Base-by-base conservation (phyloP, 2,797 vertebrate genomes). In the Bradypodion pumilum region DNA sequence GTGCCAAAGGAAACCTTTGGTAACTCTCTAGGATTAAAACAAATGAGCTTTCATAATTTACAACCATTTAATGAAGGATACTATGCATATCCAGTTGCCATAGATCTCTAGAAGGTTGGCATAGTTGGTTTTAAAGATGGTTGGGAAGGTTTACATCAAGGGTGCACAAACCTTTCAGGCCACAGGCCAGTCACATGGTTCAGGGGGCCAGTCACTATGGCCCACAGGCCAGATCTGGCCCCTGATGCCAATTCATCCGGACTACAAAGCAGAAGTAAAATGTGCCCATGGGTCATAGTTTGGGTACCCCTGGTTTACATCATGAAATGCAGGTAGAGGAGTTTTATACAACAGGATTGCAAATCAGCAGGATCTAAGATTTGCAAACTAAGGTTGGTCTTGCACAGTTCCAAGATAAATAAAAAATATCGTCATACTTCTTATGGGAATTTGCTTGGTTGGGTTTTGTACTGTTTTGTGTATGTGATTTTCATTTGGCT, bases 1-100 rank as follows among this genome's bases (percentile, higher is more conserved):
- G 65, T 91, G 88, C 68, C 82, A 87, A 94, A 91, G 89, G 82
- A 92, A 86, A 32, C 68, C 15, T 89, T 85, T 77, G 72, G 7
- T 62, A 89, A 89, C 21, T 83, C 86, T 68, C 46, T 68, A 83
- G 90, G 75, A 92, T 70, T 25, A 77, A 21, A n/a, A 87, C 62
- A 73, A 86, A 23, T 13, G 42, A 72, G 63, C 76, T 49, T 65
- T 59, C 37, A 74, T 35, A 85, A 25, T 66, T 83, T 65, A 37
- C 16, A 23, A 3, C 56, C 73, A 25, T 8, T 75, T 83, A 76
- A 85, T 16, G 42, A 59, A 83, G 27, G 35, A 49, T 75, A 32
- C 23, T 9, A 23, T 21, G 1, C 23, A 78, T 40, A 66, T 2
- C 32, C 60, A 12, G 42, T 60, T 52, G 44, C 29, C 60, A 9